A percentile compares a stretch with the other conserved stretches of the same genome.
Conservation (phyloP, 30 jellyfish, hydroid and myxozoan species). For the Hydractinia symbiolongicarpus region DNA sequence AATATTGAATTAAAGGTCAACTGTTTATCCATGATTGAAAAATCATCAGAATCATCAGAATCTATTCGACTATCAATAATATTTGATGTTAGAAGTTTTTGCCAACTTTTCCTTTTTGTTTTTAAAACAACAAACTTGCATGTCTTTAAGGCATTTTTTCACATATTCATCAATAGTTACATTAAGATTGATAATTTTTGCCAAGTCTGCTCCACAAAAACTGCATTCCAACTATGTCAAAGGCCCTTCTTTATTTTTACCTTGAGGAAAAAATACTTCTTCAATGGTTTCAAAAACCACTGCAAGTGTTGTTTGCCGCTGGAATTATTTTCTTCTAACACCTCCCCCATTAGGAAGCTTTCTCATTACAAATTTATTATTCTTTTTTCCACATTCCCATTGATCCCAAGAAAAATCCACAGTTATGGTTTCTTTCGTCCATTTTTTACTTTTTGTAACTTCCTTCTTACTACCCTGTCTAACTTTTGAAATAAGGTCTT, state of each 20-base stretch:
- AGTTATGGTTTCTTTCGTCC: not conserved
- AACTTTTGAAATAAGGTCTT: too few species aligned
- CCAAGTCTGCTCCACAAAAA: slow-evolving; percentile 12
- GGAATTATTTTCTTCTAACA: not conserved
- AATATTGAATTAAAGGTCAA: too few species aligned
- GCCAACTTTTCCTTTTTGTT: not conserved
- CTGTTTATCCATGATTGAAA: too few species aligned
- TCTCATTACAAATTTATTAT: not conserved
- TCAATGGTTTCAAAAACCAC: not conserved
- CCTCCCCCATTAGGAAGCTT: not conserved
- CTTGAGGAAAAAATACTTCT: not conserved
- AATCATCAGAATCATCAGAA: too few species aligned
- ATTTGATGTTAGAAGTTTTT: too few species aligned
- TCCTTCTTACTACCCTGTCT: too few species aligned
- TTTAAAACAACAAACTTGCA: not conserved
- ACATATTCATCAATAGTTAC: not conserved
- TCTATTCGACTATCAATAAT: too few species aligned
- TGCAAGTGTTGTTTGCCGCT: not conserved
- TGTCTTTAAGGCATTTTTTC: not conserved
- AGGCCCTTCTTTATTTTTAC: not conserved
- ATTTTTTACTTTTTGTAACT: not conserved
- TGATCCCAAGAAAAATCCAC: slow-evolving; percentile 4
- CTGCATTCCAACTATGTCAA: not conserved
- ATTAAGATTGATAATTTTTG: not conserved
- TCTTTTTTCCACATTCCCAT: not conserved